These are phyloP conservation scores for Magallana angulata DNA, from an alignment of 1,140 invertebrate genomes.

Conservation along the genomic window DNA sequence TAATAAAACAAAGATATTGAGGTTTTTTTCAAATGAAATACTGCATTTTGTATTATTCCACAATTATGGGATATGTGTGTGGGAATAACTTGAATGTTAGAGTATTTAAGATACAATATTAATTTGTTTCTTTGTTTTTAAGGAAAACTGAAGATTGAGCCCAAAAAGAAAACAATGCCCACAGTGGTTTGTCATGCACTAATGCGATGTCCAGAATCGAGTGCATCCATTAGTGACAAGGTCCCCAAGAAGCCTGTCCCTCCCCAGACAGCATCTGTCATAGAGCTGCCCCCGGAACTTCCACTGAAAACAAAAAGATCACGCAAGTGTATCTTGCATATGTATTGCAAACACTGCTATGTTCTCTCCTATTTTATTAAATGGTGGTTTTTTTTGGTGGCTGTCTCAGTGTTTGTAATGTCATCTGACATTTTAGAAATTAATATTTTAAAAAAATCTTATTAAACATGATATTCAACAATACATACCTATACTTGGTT, in stretches of 20 bases:
- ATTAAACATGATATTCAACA: too few relatives aligned
- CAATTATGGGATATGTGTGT: too few relatives aligned
- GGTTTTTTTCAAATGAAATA: too few relatives aligned
- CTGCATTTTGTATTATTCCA: too few relatives aligned
- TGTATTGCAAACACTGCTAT: not conserved
- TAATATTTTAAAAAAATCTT: too few relatives aligned
- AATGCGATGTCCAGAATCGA: not conserved
- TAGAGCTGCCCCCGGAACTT: not conserved
- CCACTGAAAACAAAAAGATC: constrained; percentile 5
- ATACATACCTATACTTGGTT: too few relatives aligned
- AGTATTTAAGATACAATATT: too few relatives aligned
- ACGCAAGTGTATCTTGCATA: not conserved
- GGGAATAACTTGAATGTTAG: too few relatives aligned
- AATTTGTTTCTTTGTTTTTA: not conserved
- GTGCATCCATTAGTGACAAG: not conserved
- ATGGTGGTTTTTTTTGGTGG: too few relatives aligned
- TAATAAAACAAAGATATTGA: too few relatives aligned
- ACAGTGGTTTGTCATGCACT: not conserved
- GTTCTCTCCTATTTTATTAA: not conserved
- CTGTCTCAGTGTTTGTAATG: too few relatives aligned
- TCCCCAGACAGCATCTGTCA: not conserved
- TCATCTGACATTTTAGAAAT: too few relatives aligned
- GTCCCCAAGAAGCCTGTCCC: not conserved
- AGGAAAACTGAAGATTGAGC: not conserved
- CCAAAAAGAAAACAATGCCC: not conserved